Evolutionary conservation across 2,113 vertebrate genomes (phyloP).

Genomic region (Salvator merianae): DNA sequence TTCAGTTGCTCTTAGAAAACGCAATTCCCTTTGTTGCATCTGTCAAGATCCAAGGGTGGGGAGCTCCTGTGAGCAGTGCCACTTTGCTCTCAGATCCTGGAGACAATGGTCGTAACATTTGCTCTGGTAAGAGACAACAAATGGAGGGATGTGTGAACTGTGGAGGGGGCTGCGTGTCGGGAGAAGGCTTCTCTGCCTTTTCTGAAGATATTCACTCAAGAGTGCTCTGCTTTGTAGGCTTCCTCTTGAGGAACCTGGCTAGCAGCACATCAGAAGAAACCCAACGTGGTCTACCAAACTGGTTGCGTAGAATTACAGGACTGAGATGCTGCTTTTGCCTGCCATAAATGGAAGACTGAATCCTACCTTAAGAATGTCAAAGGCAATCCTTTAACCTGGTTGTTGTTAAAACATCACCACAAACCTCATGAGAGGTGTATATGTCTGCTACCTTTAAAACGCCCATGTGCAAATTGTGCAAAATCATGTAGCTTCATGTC

Average conservation of each 20-base stretch:
- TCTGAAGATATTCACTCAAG: neutral
- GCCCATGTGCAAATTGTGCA: neutral
- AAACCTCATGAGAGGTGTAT: neutral
- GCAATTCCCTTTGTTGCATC: neutral
- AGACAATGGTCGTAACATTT: neutral
- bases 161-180: neutral
- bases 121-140: neutral
- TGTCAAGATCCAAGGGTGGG: neutral
- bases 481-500: neutral
- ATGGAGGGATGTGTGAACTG: neutral
- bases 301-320: neutral
- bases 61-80: neutral
- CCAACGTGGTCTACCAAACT: neutral
- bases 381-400: neutral
- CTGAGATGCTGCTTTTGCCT: neutral
- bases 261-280: neutral
- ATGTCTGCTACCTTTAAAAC: neutral
- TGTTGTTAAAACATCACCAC: neutral
- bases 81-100: neutral
- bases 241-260: neutral
- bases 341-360: neutral
- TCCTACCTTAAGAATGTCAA: neutral
- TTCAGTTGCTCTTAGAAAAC: neutral
- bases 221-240: neutral
- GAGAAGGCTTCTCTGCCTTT: no score